Evolutionary conservation across 2,797 vertebrate genomes (phyloP), one percentile per base, ranked within the genome.

Genomic region (Austrolebias charrua): DNA sequence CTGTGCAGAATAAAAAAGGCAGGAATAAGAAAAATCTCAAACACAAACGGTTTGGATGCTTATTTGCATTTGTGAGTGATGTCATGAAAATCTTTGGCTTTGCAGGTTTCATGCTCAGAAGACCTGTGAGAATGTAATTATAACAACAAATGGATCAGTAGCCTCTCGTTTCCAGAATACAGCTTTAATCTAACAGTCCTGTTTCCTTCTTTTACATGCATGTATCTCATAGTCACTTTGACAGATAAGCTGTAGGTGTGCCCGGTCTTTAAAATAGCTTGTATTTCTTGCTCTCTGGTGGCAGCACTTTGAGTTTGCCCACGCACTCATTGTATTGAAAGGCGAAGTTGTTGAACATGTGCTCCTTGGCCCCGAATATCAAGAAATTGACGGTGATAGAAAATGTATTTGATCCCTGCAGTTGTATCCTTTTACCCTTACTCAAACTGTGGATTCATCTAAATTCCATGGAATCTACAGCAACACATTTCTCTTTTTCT

Each of bases 401-500:
- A 66, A 81, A 82, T 79, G 66, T 75, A 75, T 89, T 86, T 86
- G 72, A 84, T 88, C 75, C 79, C 69, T 75, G 78, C 60, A 85
- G 81, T 83, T 71, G 35, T 70, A 84, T 86, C 75, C 62, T 72
- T 71, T 89, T 81, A 76, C 81, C 62, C 83, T 85, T 88, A 79
- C 87, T 87, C 86, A 88, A 87, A 87, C 74, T 90, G 83, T 91
- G 78, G 88, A 91, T 91, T 91, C 82, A 82, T 91, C 90, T 88
- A 90, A 90, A 89, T 83, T 89, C 86, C 85, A 84, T 85, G 77
- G 83, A 89, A 91, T 90, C 88, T 87, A 82, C 84, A 80, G 87
- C 87, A 89, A 88, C 77, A 84, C 73, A 84, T 85, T 86, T 87
- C 79, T 84, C 70, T 86, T 78, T 86, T 83, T 75, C 80, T 84